phyloP scores from a whole-genome alignment of 1,140 invertebrate species.

The Penaeus japonicus region DNA sequence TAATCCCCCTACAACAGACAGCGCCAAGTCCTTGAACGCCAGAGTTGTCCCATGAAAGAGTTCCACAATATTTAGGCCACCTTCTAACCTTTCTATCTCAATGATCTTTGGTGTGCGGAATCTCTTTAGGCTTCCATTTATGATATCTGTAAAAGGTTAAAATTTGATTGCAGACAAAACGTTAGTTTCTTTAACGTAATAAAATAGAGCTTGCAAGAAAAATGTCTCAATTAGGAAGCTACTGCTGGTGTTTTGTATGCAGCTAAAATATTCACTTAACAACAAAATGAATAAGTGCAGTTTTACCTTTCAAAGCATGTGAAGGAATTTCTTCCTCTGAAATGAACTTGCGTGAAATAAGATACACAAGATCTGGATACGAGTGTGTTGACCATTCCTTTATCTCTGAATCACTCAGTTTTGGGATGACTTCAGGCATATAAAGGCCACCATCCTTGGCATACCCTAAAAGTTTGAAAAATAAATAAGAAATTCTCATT shows the following conservation, averaged over 20 bases:
- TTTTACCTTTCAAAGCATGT: constrained; percentile 62
- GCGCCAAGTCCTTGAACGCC: constrained; percentile 68
- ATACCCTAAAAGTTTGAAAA: constrained; percentile 62
- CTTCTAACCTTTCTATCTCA: constrained; percentile 60
- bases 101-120: constrained; percentile 63
- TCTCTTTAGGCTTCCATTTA: constrained; percentile 61
- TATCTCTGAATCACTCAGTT: constrained; percentile 61
- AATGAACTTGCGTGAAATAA: constrained; percentile 64
- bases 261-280: background rate
- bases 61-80: constrained; percentile 64
- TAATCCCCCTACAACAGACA: constrained; percentile 65
- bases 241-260: too few relatives aligned
- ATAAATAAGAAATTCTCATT: background rate
- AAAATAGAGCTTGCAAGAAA: too few relatives aligned
- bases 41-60: constrained; percentile 67
- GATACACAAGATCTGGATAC: constrained; percentile 64
- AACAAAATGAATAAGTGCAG: constrained; percentile 1
- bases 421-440: constrained; percentile 64
- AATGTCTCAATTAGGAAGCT: too few relatives aligned
- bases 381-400: constrained; percentile 63
- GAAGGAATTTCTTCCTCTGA: constrained; percentile 64
- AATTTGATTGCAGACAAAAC: background rate
- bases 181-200: background rate
- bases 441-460: constrained; percentile 66
- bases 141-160: constrained; percentile 60